A percentile compares a stretch with the other conserved stretches of the same genome.
Conservation (phyloP, 2,113 vertebrate species). For the Hippocampus mohnikei region DNA sequence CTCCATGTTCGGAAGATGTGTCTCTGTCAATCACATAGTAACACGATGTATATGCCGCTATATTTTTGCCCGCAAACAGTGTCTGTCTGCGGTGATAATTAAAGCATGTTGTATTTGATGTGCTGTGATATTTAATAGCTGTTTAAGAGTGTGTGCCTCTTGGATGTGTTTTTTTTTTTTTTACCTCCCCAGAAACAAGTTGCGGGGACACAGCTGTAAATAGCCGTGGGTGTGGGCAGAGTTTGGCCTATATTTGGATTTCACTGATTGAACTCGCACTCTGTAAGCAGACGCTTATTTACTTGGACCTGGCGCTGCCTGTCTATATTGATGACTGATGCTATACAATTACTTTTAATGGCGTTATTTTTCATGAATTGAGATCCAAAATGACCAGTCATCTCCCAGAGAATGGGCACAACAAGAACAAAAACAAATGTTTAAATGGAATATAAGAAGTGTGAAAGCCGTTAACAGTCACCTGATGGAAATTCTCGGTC, state of each 20-base stretch:
- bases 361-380: not conserved
- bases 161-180: constrained; percentile 23
- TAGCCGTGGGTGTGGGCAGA: constrained; percentile 60
- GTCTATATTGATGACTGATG: not conserved
- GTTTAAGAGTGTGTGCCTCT: constrained; percentile 30
- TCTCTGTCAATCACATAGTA: not conserved
- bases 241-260: constrained; percentile 61
- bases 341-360: not conserved
- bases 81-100: not conserved
- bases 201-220: constrained; percentile 61
- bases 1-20: not conserved
- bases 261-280: constrained; percentile 35
- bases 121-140: constrained; percentile 2
- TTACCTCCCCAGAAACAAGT: constrained; percentile 32
- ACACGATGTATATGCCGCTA: not conserved
- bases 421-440: not conserved
- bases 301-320: constrained; percentile 7
- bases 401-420: too few species aligned
- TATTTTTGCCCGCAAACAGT: constrained; percentile 5
- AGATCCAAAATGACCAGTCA: not conserved
- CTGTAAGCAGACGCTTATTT: constrained; percentile 26
- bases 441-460: not conserved
- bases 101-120: not conserved
- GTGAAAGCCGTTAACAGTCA: not conserved
- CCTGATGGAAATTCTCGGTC: not conserved